Evolutionary conservation across 2,113 vertebrate genomes (phyloP).

Genomic region (Upupa epops): DNA sequence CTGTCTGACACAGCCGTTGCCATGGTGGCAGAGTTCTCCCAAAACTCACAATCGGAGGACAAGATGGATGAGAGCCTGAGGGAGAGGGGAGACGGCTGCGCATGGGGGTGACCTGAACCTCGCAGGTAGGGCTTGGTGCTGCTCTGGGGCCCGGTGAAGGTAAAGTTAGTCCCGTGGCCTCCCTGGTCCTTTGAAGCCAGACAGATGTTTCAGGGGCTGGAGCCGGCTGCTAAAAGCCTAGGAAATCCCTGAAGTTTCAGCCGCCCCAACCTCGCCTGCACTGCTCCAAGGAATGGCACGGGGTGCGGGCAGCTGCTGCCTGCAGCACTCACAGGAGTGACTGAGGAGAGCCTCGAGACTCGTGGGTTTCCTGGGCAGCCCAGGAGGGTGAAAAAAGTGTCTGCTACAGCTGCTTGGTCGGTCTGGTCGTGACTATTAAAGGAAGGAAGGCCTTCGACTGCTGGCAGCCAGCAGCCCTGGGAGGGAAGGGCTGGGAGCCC

Average conservation of each 20-base stretch:
- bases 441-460: neutral
- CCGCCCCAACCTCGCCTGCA: slow-evolving; percentile 19
- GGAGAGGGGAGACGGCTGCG: neutral
- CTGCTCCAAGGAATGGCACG: fast-evolving
- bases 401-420: slow-evolving; percentile 25
- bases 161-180: neutral
- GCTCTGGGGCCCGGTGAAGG: neutral
- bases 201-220: neutral
- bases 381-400: neutral
- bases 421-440: neutral
- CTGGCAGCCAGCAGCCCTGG: neutral
- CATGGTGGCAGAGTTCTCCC: slow-evolving; percentile 34
- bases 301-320: neutral
- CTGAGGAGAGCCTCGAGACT: neutral
- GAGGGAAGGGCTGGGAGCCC: neutral
- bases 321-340: neutral
- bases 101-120: neutral
- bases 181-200: neutral
- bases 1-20: slow-evolving; percentile 19
- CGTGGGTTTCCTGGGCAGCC: slow-evolving; percentile 8
- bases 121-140: neutral
- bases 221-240: neutral
- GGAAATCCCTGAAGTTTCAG: slow-evolving; percentile 46
- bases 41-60: neutral
- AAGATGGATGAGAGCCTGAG: neutral